Percentiles rank a stretch among this genome's conserved stretches.
Conservation (phyloP, 37 sponge, comb jelly and placozoan genomes). For the Ephydatia muelleri region DNA sequence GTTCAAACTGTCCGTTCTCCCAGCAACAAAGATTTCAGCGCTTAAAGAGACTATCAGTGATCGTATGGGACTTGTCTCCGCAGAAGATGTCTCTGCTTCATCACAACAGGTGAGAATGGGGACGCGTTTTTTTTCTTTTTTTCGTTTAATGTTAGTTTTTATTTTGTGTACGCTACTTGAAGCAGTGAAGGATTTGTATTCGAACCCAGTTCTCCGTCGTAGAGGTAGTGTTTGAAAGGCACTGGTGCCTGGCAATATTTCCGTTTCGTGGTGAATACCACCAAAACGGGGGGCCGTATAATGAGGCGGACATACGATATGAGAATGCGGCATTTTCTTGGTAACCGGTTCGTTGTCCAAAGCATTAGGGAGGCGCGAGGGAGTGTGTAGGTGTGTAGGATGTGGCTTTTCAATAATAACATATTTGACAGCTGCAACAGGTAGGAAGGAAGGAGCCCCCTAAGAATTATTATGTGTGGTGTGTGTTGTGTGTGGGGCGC, state of each 20-base stretch:
- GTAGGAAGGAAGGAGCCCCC: neutral
- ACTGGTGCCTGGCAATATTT: neutral
- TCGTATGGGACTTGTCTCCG: constrained; percentile 59
- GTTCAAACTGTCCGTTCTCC: constrained; percentile 36
- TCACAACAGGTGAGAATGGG: constrained; percentile 41
- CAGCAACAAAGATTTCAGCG: constrained; percentile 19
- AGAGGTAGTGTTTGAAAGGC: neutral
- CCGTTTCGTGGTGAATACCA: neutral
- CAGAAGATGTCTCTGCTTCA: constrained; percentile 61
- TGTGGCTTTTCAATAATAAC: neutral
- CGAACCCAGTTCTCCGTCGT: too few relatives aligned
- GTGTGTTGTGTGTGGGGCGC: constrained; percentile 36
- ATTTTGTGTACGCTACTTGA: neutral
- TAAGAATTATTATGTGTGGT: neutral
- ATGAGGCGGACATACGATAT: neutral
- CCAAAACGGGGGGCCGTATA: neutral
- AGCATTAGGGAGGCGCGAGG: neutral
- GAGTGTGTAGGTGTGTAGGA: neutral
- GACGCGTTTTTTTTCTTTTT: neutral
- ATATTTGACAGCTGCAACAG: neutral
- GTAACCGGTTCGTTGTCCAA: neutral
- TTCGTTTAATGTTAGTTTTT: neutral
- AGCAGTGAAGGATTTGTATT: neutral
- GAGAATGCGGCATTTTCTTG: neutral
- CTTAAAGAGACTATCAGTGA: constrained; percentile 69